Evolutionary conservation across 2,113 vertebrate species (phyloP), one percentile per base, ranked within the genome.

Genomic region (Capreolus pygargus): DNA sequence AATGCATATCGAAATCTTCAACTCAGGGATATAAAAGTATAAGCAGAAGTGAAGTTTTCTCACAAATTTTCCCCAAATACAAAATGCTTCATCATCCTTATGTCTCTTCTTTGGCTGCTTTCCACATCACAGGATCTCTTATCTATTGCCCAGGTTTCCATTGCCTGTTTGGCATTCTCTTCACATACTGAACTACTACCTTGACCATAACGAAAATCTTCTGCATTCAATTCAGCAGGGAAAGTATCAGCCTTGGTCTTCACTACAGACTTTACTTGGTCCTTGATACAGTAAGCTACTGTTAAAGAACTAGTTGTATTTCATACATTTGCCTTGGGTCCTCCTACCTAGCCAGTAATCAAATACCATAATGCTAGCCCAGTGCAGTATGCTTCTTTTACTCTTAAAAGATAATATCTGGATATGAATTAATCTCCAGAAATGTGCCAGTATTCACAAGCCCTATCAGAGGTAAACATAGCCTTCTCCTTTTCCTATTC

Each of bases 161-260:
- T 91, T 95, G 88, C 30, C 78, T 94, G 52, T 95, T 79, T 91
- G 82, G 55, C 67, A 93, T 97, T 96, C 43, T 23, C 74, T 87
- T 79, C 76, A 91, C 39, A 96, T 55, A 79, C 61, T 83, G n/a
- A 84, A 47, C 91, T 89, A 36, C 81, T 81, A 64, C 19, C 94
- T 30, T 93, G 60, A 94, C 94, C 52, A 33, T 94, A 85, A 96
- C 91, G 58, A 97, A 90, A 97, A 67, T 92, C 70, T 87, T 27
- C 25, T 81, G 39, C 11, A 67, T 94, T 43, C 81, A 92, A 7
- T 95, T 95, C 86, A 91, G 36, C 55, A 91, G 52, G 45, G 43
- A 85, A 96, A 96, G 52, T 84, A 17, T 93, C 47, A 93, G n/a
- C 78, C 74, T 98, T 85, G 30, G 61, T 94, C 84, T 92, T 95